phyloP scores from a whole-genome alignment of 2,113 vertebrate species.

The Crotalus tigris region DNA sequence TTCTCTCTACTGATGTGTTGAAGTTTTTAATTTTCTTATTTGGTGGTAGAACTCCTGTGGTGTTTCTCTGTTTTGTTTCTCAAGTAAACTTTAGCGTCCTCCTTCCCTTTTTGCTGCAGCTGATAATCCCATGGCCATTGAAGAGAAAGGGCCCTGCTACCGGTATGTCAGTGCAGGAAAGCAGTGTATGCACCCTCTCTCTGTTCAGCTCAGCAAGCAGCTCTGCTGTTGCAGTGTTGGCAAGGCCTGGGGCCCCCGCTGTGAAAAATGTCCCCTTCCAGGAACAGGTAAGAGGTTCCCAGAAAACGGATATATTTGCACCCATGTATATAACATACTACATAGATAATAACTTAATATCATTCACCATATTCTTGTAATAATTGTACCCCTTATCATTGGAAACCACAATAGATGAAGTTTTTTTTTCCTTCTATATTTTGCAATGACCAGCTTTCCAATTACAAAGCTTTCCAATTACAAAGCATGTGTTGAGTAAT shows the following conservation, averaged over 20 bases:
- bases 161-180: constrained; percentile 89
- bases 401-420: not conserved
- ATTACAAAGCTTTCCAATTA: constrained; percentile 4
- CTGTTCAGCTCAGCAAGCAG: constrained; percentile 95
- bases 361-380: not conserved
- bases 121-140: constrained; percentile 79
- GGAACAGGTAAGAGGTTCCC: constrained; percentile 91
- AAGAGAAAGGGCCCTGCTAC: constrained; percentile 96
- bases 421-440: not conserved
- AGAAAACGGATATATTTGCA: constrained; percentile 19
- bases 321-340: not conserved
- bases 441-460: not conserved
- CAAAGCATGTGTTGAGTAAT: not conserved
- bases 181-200: constrained; percentile 95
- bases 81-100: constrained; percentile 40
- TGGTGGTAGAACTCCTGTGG: constrained; percentile 65
- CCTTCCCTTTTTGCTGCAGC: constrained; percentile 76
- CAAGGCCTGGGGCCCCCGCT: constrained; percentile 95
- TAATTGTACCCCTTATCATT: not conserved
- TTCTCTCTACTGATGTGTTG: constrained; percentile 17
- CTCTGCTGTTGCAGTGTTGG: constrained; percentile 99
- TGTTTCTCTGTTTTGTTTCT: constrained; percentile 54
- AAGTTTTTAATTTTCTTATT: constrained; percentile 21
- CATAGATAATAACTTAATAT: not conserved
- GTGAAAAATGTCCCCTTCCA: constrained; percentile 91